phyloP scores from a whole-genome alignment of 2,113 vertebrate genomes.

The Ailuropoda melanoleuca region DNA sequence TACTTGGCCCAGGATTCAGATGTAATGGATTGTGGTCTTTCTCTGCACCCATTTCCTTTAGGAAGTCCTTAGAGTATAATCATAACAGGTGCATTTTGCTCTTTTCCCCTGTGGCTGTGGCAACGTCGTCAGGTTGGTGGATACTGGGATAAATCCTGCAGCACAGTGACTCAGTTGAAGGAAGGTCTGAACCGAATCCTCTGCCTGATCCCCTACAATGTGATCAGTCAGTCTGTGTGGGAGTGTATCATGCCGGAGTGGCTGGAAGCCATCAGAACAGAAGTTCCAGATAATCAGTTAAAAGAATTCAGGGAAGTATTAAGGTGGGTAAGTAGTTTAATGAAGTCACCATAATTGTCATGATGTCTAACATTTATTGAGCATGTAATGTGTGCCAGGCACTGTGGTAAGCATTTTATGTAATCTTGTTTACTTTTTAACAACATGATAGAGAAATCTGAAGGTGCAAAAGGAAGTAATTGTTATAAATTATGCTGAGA shows the following conservation, averaged over 20 bases:
- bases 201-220: conserved; percentile 98
- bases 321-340: conserved; percentile 87
- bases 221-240: conserved; percentile 97
- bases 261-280: conserved; percentile 96
- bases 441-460: neutral
- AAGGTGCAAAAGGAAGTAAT: neutral
- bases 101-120: conserved; percentile 40
- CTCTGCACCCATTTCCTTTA: neutral
- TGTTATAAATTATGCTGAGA: neutral
- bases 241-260: conserved; percentile 99
- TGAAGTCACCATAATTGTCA: neutral
- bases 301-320: conserved; percentile 98
- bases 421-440: neutral
- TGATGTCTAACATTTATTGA: neutral
- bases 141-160: conserved; percentile 99
- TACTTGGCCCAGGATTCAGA: neutral
- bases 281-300: conserved; percentile 96
- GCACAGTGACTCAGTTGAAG: conserved; percentile 96
- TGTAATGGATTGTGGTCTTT: neutral
- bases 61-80: neutral
- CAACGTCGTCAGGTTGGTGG: conserved; percentile 92
- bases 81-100: neutral
- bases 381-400: neutral
- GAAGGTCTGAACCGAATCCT: conserved; percentile 98
- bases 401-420: neutral